These are phyloP conservation scores for Protula sp. DNA, from an alignment of 2,888 invertebrate genomes.

Conservation along the genomic window DNA sequence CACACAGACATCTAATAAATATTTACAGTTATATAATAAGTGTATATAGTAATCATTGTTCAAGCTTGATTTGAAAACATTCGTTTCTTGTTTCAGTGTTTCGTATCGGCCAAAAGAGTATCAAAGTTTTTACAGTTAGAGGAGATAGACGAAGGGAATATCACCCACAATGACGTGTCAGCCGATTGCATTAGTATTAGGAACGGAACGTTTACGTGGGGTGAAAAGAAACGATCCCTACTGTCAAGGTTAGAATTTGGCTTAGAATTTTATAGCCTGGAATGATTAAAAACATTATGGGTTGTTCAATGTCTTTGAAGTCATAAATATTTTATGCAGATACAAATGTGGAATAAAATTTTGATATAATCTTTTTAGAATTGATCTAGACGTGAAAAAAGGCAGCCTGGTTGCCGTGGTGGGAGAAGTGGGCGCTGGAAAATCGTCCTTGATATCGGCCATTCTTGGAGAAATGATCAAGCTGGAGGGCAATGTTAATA, in stretches of 20 bases:
- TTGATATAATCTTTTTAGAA: too few relatives aligned
- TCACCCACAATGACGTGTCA: conserved; percentile 30
- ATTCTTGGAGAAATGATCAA: conserved; percentile 17
- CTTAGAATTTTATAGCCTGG: too few relatives aligned
- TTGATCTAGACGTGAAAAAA: not conserved
- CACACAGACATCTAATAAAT: too few relatives aligned
- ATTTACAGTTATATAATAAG: too few relatives aligned
- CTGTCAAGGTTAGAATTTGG: conserved; percentile 40
- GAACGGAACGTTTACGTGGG: conserved; percentile 50
- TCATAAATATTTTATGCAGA: too few relatives aligned
- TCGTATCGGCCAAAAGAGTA: conserved; percentile 48
- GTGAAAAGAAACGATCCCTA: conserved; percentile 25
- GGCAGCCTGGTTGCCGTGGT: conserved; percentile 9
- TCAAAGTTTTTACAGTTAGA: conserved; percentile 42
- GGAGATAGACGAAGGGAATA: conserved; percentile 40
- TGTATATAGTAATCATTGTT: too few relatives aligned
- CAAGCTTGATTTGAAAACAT: too few relatives aligned
- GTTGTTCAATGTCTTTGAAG: too few relatives aligned
- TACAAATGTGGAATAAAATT: too few relatives aligned
- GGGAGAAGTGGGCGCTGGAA: conserved; percentile 18
- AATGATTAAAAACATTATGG: too few relatives aligned
- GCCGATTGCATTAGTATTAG: conserved; percentile 38
- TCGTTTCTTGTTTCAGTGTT: too few relatives aligned
- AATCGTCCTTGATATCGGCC: conserved; percentile 16
- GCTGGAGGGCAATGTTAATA: conserved; percentile 6